Evolutionary conservation across 2,888 invertebrate species (phyloP).

Genomic region (Synergus japonicus): DNA sequence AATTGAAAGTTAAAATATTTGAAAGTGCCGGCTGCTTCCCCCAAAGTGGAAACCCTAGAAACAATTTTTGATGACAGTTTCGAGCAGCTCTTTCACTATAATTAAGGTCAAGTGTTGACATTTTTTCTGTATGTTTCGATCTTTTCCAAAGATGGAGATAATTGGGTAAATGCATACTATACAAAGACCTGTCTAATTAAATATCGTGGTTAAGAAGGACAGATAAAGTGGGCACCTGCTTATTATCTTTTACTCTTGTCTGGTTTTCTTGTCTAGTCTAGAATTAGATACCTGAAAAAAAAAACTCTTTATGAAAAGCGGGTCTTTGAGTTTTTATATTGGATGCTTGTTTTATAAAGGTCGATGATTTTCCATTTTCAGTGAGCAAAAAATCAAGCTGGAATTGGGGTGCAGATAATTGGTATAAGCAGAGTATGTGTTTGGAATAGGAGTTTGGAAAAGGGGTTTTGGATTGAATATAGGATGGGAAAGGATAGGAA

Average conservation of each 20-base stretch:
- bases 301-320: slow-evolving; percentile 21
- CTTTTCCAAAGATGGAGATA: slow-evolving; percentile 4
- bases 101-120: slow-evolving; percentile 5
- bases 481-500: too few relatives aligned
- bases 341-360: slow-evolving; percentile 34
- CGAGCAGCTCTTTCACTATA: not conserved
- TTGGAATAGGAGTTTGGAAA: too few relatives aligned
- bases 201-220: not conserved
- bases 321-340: not conserved
- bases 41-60: not conserved
- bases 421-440: not conserved
- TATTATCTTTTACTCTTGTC: not conserved
- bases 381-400: slow-evolving; percentile 12
- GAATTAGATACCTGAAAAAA: not conserved
- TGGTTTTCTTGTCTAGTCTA: too few relatives aligned
- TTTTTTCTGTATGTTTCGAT: not conserved
- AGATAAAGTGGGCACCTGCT: slow-evolving; percentile 15
- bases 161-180: not conserved
- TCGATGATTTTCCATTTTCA: slow-evolving; percentile 28
- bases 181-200: slow-evolving; percentile 26
- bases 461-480: too few relatives aligned
- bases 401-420: slow-evolving; percentile 40
- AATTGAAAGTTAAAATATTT: slow-evolving; percentile 12
- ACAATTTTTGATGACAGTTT: not conserved
- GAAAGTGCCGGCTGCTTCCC: not conserved